Percentiles rank a stretch among this genome's conserved stretches.
phyloP scores from a whole-genome alignment of 1,140 invertebrate species.

The Cherax destructor region DNA sequence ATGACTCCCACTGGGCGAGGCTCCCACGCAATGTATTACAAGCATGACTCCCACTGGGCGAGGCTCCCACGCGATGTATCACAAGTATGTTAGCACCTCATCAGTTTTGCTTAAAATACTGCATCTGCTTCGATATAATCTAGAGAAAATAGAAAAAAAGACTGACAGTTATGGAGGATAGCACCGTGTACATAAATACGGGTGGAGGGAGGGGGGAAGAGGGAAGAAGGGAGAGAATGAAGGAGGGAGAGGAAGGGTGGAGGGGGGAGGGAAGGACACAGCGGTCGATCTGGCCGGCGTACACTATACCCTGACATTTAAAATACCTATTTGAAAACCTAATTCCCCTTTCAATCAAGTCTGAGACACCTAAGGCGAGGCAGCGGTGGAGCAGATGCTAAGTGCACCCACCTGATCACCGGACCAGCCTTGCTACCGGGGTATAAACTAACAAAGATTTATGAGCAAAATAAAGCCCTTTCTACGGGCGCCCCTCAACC shows the following conservation, averaged over 20 bases:
- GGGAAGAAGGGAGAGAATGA: neutral
- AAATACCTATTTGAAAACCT: slow-evolving; percentile 39
- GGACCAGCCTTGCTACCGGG: slow-evolving; percentile 17
- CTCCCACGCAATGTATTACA: no score
- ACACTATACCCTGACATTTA: slow-evolving; percentile 12
- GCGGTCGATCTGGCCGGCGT: neutral
- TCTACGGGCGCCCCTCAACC: neutral
- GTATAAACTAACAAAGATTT: slow-evolving; percentile 45
- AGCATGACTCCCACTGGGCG: no score
- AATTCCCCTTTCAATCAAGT: slow-evolving; percentile 49
- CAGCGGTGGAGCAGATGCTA: slow-evolving; percentile 25
- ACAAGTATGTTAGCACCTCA: neutral
- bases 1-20: no score
- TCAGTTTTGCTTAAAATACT: neutral
- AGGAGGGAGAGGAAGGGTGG: neutral
- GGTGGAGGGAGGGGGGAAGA: neutral
- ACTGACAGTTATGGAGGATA: neutral
- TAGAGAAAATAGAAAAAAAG: slow-evolving; percentile 20
- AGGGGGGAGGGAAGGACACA: neutral
- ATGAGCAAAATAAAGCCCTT: slow-evolving; percentile 27
- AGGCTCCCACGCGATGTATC: neutral
- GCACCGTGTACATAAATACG: neutral
- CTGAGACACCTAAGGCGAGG: slow-evolving; percentile 32
- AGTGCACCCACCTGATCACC: slow-evolving; percentile 16
- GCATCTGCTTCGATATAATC: slow-evolving; percentile 15